Percentiles rank a stretch among this genome's conserved stretches.
These are phyloP conservation scores for Paramormyrops hopkinsi DNA, from an alignment of 2,797 vertebrate genomes.

Conservation along the genomic window DNA sequence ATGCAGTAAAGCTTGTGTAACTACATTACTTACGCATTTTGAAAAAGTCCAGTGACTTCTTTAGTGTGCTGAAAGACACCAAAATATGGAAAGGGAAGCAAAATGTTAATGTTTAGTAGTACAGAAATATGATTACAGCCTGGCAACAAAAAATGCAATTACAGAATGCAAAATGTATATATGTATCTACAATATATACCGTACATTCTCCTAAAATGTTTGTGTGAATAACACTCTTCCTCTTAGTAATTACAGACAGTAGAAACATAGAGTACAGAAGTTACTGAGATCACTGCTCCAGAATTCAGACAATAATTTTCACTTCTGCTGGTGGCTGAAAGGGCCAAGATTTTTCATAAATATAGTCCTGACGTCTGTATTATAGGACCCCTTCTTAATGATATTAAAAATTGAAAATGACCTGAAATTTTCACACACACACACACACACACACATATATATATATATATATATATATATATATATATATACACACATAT, in stretches of 20 bases:
- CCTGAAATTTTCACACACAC: background rate
- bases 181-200: background rate
- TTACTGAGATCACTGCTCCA: background rate
- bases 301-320: background rate
- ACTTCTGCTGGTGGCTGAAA: background rate
- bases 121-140: background rate
- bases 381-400: background rate
- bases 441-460: too few species aligned
- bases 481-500: too few species aligned
- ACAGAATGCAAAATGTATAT: background rate
- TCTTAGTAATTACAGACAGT: background rate
- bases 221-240: background rate
- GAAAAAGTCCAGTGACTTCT: conserved; percentile 82
- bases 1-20: background rate
- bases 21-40: conserved; percentile 80
- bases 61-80: conserved; percentile 68
- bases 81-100: background rate
- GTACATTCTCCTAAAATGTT: background rate
- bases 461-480: too few species aligned
- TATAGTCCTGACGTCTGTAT: background rate
- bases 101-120: background rate
- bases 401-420: background rate
- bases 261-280: background rate
- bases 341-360: background rate
- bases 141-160: background rate